These are phyloP conservation scores for Macquaria ambigua DNA, from an alignment of 2,113 vertebrate genomes.

Conservation along the genomic window DNA sequence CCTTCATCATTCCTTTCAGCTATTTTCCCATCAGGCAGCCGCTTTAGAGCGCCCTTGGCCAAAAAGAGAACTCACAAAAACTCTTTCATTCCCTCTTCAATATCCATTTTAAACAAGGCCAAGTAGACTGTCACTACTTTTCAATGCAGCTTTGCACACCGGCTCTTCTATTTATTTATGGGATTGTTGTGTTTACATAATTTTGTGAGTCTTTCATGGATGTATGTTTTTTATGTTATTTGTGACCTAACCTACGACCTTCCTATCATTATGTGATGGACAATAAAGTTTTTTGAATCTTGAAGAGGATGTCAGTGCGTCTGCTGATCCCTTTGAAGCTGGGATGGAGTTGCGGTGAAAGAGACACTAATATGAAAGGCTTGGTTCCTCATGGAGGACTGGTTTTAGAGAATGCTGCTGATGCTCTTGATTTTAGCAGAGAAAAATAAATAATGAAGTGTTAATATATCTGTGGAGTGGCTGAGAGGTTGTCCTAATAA, in stretches of 20 bases:
- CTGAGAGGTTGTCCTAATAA: not conserved
- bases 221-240: no score
- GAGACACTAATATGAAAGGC: constrained; percentile 7
- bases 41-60: not conserved
- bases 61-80: not conserved
- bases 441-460: constrained; percentile 16
- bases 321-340: constrained; percentile 36
- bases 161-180: no score
- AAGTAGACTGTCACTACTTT: not conserved
- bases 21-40: not conserved
- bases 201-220: no score
- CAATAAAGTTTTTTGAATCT: no score
- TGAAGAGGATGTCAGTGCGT: constrained; percentile 16
- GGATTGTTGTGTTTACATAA: no score
- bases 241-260: no score
- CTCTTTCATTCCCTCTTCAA: no score
- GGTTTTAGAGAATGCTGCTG: constrained; percentile 15
- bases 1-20: not conserved
- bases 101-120: no score
- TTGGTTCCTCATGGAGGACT: not conserved
- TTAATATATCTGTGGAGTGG: not conserved
- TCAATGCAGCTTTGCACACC: no score
- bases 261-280: no score
- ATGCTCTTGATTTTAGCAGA: constrained; percentile 1
- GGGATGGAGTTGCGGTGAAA: constrained; percentile 11